Conservation (phyloP, 2,113 vertebrate genomes). For the Ciconia boyciana region DNA sequence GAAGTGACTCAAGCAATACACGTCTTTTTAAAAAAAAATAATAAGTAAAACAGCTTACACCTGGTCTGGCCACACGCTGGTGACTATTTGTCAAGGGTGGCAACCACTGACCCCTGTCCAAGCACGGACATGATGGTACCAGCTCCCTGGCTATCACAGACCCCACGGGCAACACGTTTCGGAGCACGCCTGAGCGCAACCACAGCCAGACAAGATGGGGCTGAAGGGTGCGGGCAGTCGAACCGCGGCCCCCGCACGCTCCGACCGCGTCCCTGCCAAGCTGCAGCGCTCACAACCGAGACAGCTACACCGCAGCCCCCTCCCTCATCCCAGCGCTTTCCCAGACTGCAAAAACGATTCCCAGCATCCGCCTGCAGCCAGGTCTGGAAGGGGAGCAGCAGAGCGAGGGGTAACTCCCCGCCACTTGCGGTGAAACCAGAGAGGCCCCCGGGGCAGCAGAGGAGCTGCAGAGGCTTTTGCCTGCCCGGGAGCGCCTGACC, state of each 20-base stretch:
- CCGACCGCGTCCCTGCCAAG: background rate
- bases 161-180: background rate
- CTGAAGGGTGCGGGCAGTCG: accelerated
- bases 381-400: background rate
- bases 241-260: accelerated
- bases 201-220: background rate
- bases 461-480: background rate
- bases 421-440: background rate
- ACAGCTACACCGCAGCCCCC: background rate
- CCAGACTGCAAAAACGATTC: background rate
- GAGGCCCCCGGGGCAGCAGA: background rate
- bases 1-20: accelerated
- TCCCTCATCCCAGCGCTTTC: background rate
- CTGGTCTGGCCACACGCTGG: accelerated
- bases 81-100: accelerated
- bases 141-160: background rate
- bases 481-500: background rate
- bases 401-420: background rate
- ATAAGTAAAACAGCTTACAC: background rate
- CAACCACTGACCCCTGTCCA: accelerated
- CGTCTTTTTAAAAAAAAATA: background rate
- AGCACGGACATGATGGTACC: accelerated
- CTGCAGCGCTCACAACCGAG: background rate
- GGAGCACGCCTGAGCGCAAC: background rate
- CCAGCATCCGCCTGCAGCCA: background rate